phyloP scores from a whole-genome alignment of 2,113 vertebrate genomes.

The Equus przewalskii region DNA sequence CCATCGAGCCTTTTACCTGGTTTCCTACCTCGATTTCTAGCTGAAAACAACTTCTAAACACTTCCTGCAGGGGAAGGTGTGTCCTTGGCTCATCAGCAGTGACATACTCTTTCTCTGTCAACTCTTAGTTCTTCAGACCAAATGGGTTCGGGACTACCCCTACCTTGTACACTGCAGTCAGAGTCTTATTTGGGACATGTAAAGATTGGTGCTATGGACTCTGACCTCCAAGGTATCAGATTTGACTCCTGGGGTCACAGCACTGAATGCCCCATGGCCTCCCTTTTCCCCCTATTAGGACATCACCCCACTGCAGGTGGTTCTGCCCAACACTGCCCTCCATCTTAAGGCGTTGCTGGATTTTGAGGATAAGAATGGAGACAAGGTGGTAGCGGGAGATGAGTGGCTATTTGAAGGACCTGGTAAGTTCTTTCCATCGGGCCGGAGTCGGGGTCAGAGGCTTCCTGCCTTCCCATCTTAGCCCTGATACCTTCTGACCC shows the following conservation, averaged over 20 bases:
- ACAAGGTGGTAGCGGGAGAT: constrained; percentile 92
- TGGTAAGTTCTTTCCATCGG: constrained; percentile 80
- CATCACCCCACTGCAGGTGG: constrained; percentile 93
- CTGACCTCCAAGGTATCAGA: not conserved
- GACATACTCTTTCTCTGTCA: not conserved
- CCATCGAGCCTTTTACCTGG: not conserved
- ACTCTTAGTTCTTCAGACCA: not conserved
- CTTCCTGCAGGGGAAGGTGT: not conserved
- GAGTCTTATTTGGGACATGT: not conserved
- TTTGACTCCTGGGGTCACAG: not conserved
- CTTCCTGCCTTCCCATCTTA: not conserved
- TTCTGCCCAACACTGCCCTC: constrained; percentile 94
- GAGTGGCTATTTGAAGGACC: constrained; percentile 97
- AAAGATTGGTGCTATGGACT: not conserved
- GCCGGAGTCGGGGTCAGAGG: fast-evolving
- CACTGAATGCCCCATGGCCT: not conserved
- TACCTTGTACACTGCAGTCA: not conserved
- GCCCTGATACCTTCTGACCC: not conserved
- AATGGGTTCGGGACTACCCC: not conserved
- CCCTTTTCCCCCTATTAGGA: constrained; percentile 81
- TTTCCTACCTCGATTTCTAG: not conserved
- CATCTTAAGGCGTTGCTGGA: constrained; percentile 94
- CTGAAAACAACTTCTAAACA: not conserved
- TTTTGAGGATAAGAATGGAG: constrained; percentile 87
- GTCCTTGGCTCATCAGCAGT: not conserved